A percentile compares a stretch with the other conserved stretches of the same genome.
phyloP scores from a whole-genome alignment of 2,113 vertebrate genomes.

The Lethenteron reissneri region DNA sequence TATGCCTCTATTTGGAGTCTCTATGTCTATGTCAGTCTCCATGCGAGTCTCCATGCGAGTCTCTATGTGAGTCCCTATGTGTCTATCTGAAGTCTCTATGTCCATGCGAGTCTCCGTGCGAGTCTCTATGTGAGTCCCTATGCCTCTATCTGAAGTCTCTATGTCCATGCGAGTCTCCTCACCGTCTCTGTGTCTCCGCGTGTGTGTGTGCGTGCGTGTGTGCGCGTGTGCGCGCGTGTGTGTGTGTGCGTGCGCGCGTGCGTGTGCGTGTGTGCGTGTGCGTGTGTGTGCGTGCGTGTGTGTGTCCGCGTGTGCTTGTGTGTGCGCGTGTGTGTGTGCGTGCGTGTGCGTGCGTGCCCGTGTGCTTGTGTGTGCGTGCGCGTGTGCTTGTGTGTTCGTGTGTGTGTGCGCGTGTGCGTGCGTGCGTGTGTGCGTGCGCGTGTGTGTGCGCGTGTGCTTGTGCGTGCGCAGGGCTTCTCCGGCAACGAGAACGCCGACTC shows the following conservation, averaged over 20 bases:
- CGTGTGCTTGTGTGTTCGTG: not conserved
- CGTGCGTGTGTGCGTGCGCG: not conserved
- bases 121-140: no score
- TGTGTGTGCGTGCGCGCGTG: not conserved
- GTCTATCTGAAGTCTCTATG: no score
- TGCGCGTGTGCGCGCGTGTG: not conserved
- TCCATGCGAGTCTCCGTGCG: no score
- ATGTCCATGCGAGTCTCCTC: no score
- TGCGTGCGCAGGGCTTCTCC: not conserved
- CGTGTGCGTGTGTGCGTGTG: not conserved
- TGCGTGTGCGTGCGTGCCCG: not conserved
- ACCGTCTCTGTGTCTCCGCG: no score
- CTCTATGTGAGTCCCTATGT: no score
- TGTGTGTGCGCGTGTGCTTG: not conserved
- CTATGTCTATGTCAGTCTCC: no score
- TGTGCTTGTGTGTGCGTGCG: not conserved
- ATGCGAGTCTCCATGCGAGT: no score
- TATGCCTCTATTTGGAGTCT: no score
- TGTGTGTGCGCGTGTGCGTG: not conserved
- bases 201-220: not conserved
- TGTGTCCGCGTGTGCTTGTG: not conserved
- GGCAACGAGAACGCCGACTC: no score
- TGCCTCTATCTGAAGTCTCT: no score
- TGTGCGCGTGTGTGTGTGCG: not conserved
- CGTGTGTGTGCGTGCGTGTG: not conserved